phyloP scores from a whole-genome alignment of 1,140 invertebrate species.

The Papilio glaucus region DNA sequence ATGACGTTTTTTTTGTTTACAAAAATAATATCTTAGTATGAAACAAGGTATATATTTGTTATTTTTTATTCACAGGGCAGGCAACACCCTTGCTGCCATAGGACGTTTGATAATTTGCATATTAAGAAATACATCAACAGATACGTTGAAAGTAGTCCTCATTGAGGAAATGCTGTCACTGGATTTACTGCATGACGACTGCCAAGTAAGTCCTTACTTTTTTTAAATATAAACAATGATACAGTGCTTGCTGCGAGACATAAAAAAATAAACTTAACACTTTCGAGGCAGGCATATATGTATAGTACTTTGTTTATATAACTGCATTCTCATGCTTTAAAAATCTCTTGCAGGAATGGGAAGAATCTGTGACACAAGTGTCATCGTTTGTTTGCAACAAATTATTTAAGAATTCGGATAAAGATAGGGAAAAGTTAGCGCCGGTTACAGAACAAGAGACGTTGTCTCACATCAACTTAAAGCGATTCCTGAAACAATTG shows the following conservation, averaged over 20 bases:
- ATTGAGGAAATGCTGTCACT: slow-evolving; percentile 73
- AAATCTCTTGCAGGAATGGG: slow-evolving; percentile 66
- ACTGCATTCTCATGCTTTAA: too few relatives aligned
- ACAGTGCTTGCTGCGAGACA: background rate
- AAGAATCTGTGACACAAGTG: slow-evolving; percentile 68
- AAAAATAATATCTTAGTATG: too few relatives aligned
- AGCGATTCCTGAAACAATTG: slow-evolving; percentile 70
- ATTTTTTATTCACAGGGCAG: slow-evolving; percentile 14
- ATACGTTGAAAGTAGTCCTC: slow-evolving; percentile 64
- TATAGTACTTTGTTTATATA: too few relatives aligned
- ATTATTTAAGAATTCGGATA: slow-evolving; percentile 70
- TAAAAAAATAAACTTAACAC: background rate
- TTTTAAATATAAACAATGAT: background rate
- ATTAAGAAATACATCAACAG: slow-evolving; percentile 55
- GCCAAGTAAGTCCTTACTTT: slow-evolving; percentile 57
- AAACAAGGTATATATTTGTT: background rate
- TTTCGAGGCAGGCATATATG: background rate
- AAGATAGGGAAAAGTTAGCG: slow-evolving; percentile 74
- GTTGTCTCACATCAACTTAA: slow-evolving; percentile 69
- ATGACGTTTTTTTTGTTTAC: too few relatives aligned
- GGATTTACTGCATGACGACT: slow-evolving; percentile 61
- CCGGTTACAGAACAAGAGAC: slow-evolving; percentile 71
- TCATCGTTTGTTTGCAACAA: slow-evolving; percentile 67
- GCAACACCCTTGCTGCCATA: slow-evolving; percentile 55
- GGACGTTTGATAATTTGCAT: slow-evolving; percentile 60